Base-by-base conservation (phyloP, 2,888 invertebrate species). In the Notodonta dromedarius region DNA sequence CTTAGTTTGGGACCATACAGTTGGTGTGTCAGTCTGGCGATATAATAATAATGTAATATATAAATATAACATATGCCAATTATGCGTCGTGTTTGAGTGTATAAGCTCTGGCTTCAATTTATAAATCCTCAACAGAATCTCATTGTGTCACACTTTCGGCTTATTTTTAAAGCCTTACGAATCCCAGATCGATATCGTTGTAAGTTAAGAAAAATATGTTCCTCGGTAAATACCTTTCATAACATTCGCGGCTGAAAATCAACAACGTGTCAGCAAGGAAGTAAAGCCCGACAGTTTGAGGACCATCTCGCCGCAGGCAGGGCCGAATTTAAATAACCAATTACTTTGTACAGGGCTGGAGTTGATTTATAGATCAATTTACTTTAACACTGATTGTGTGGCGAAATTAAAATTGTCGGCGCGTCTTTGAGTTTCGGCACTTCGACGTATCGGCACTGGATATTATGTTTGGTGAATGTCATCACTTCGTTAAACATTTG, bases 331-430 rank as follows among this genome's bases (percentile, higher is more conserved):
- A 84, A 87, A 87, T 85, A 86, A 84, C 82, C 85, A 85, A 86
- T 87, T 86, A 86, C 80, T 80, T 77, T 58, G 71, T 70, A 73
- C 82, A 74, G 73, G 70, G 70, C 72, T 71, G 63, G 51, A 61
- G 61, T 71, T 84, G 86, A 87, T 87, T 87, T 88, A 88, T 88
- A 79, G 84, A 78, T 86, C 84, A 86, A 87, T 88, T 87, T 83
- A 76, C 77, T 75, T 78, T 76, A 78, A 83, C 84, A 83, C 84
- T 85, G 86, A 86, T 86, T 85, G 84, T 85, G 83, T 79, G 78
- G 74, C 70, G 82, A 79, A 83, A 85, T 84, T 83, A 83, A 84
- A 80, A 82, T 77, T 73, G 70, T 73, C 69, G 70, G 54, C 62
- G 55, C 57, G 57, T 58, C 52, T 60, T 63, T 58, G 32, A 54